phyloP scores from a whole-genome alignment of 2,888 invertebrate genomes.

The Calameuta pallipes region DNA sequence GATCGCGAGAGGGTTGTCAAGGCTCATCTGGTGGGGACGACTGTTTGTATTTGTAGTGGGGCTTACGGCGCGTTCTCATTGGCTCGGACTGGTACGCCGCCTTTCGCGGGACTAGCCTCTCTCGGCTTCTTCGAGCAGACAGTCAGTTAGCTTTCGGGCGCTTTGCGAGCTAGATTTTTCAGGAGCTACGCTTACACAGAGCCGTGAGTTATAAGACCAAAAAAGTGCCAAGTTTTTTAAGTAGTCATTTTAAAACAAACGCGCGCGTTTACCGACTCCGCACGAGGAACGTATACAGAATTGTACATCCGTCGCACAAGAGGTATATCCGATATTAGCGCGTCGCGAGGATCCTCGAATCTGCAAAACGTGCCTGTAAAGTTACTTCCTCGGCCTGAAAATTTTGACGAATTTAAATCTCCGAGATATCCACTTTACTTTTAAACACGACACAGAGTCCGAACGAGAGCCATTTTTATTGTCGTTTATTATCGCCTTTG shows the following conservation, averaged over 20 bases:
- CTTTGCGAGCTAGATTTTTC: conserved; percentile 47
- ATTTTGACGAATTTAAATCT: not conserved
- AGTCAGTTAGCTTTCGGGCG: conserved; percentile 58
- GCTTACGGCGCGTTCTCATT: conserved; percentile 23
- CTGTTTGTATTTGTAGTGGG: not conserved
- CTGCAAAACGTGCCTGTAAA: not conserved
- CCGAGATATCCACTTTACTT: not conserved
- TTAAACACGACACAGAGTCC: not conserved
- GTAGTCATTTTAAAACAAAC: not conserved
- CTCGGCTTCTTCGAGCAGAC: conserved; percentile 11
- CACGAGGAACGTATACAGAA: not conserved
- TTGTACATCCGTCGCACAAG: not conserved
- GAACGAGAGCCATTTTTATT: not conserved
- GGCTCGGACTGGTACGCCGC: conserved; percentile 38
- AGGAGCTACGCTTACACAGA: conserved; percentile 7
- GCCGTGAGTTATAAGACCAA: conserved; percentile 22
- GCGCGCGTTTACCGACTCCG: not conserved
- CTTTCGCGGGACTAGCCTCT: conserved; percentile 31
- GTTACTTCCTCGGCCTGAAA: not conserved
- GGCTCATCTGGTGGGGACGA: conserved; percentile 4
- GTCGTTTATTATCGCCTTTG: not conserved
- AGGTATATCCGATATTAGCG: not conserved
- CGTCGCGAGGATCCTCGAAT: not conserved
- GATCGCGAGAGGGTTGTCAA: not conserved
- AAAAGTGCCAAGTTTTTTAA: conserved; percentile 41